A percentile compares a stretch with the other conserved stretches of the same genome.
These are phyloP conservation scores for Pelagia noctiluca DNA, from an alignment of 30 jellyfish, hydroid and myxozoan species.

Conservation along the genomic window DNA sequence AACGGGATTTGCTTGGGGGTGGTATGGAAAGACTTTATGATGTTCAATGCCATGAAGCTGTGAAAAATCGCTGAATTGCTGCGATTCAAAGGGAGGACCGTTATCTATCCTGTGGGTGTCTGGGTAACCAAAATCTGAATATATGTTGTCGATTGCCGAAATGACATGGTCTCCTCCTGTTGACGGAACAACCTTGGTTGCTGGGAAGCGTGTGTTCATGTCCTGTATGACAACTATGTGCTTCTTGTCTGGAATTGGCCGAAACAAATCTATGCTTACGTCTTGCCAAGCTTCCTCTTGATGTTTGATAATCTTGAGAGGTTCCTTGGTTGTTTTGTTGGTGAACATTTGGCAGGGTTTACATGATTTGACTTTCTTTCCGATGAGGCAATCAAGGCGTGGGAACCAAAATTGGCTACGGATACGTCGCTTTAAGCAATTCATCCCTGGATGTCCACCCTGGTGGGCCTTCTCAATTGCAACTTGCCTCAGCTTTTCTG, in stretches of 20 bases:
- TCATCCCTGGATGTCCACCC: constrained; percentile 41
- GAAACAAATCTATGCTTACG: constrained; percentile 41
- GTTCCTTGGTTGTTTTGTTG: background rate
- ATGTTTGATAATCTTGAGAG: background rate
- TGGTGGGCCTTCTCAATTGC: constrained; percentile 17
- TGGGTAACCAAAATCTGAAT: constrained; percentile 64
- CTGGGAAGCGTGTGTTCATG: constrained; percentile 65
- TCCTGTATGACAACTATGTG: constrained; percentile 40
- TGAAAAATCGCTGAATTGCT: constrained; percentile 12
- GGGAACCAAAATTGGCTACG: constrained; percentile 34
- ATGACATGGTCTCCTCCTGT: constrained; percentile 56
- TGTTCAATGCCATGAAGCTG: constrained; percentile 37
- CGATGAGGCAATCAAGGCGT: background rate
- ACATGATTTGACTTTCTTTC: background rate
- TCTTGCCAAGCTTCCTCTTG: constrained; percentile 34
- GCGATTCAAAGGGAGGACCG: constrained; percentile 67
- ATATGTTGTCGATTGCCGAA: constrained; percentile 36
- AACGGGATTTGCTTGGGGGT: constrained; percentile 63
- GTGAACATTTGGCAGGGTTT: background rate
- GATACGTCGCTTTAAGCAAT: constrained; percentile 23
- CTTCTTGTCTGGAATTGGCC: constrained; percentile 45
- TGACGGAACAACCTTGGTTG: constrained; percentile 47
- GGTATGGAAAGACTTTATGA: constrained; percentile 47
- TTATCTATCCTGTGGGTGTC: constrained; percentile 51
- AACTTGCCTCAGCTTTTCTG: background rate